Percentiles rank a stretch among this genome's conserved stretches.
Evolutionary conservation across 2,113 vertebrate species (phyloP).

Genomic region (Zosterops lateralis): DNA sequence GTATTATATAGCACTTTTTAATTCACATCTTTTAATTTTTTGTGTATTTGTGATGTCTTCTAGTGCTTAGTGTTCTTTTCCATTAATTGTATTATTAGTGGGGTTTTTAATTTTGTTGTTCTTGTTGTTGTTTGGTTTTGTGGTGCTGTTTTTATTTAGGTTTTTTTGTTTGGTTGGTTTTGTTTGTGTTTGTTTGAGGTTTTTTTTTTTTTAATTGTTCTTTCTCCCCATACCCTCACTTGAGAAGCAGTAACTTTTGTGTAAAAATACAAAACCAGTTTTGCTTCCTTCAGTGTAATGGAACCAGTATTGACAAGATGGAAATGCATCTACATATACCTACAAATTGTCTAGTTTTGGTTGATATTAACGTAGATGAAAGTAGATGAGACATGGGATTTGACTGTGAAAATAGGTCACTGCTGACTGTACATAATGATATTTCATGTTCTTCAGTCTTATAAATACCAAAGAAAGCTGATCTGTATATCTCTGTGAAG

Average conservation of each 20-base stretch:
- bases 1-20: neutral
- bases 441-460: neutral
- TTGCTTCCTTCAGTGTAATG: fast-evolving
- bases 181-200: neutral
- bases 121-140: neutral
- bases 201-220: neutral
- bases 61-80: neutral
- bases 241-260: neutral
- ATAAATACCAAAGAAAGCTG: neutral
- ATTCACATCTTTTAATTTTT: neutral
- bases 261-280: neutral
- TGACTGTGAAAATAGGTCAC: neutral
- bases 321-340: neutral
- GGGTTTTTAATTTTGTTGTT: neutral
- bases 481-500: neutral
- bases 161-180: neutral
- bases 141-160: neutral
- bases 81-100: neutral
- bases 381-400: neutral
- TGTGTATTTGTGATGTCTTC: neutral
- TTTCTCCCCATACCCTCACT: neutral
- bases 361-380: neutral
- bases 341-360: neutral
- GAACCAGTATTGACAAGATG: neutral
- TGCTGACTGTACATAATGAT: neutral